Evolutionary conservation across 2,888 invertebrate genomes (phyloP), one percentile per base, ranked within the genome.

Genomic region (Drosophila anceps): DNA sequence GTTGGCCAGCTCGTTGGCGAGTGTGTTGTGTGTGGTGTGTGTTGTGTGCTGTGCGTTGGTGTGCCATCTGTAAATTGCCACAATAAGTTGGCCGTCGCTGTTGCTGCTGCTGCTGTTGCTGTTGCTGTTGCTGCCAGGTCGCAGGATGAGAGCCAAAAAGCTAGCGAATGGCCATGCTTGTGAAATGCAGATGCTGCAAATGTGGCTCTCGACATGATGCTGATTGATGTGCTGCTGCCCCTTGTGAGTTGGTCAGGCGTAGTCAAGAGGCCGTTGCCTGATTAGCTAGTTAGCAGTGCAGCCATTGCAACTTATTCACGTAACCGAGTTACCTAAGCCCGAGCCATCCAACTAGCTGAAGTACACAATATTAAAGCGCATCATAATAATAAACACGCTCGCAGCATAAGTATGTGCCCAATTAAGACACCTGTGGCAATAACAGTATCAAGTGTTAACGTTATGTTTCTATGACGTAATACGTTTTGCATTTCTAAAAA

Each of bases 31-130:
- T 55, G 24, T 63, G 35, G 39, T 59, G 35, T 31, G 39, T 50
- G 44, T 43, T 51, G 51, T 31, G 39, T 50, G 44, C 39, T 51
- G 51, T 39, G 41, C 66, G 50, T 51, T 69, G 60, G 66, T 59
- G 68, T 68, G 78, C 55, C 67, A 71, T 61, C 72, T 69, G 69
- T 48, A 75, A 73, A 88, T 81, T 78, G 87, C 67, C 89, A 84
- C 83, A 84, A 88, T 88, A 86, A 86, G 88, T 64, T 67, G 72
- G 69, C 68, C 59, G 58, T 41, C 46, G 73, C 62, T 46, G 48
- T 48, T 50, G 73, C 57, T 39, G 48, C 41, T 50, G 73, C 60
- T n/a, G n/a, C n/a, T n/a, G n/a, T n/a, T n/a, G n/a, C n/a, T n/a
- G n/a, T n/a, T 46, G 48, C 41, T 58, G 68, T 60, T 41, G 46